Percentiles rank a stretch among this genome's conserved stretches.
Conservation (phyloP, 2,113 vertebrate species). For the Egretta garzetta region DNA sequence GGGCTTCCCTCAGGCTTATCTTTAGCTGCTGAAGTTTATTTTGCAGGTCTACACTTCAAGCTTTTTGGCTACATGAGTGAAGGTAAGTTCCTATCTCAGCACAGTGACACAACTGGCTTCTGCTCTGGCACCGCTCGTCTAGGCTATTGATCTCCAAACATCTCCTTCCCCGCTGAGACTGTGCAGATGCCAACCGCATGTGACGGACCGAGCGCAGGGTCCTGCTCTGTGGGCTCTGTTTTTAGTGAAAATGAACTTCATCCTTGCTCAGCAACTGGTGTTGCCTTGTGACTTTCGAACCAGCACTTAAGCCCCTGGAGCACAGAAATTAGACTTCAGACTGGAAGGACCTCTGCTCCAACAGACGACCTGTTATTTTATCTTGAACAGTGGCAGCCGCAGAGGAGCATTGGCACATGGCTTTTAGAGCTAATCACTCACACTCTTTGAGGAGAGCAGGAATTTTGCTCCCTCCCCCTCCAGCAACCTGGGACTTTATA, state of each 20-base stretch:
- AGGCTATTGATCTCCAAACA: background rate
- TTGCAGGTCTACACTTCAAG: background rate
- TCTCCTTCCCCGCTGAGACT: background rate
- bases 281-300: conserved; percentile 47
- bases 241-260: conserved; percentile 49
- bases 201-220: background rate
- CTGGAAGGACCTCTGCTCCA: conserved; percentile 23
- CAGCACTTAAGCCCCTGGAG: conserved; percentile 19
- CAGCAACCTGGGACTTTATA: conserved; percentile 48
- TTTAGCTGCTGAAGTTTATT: background rate
- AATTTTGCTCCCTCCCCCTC: conserved; percentile 20
- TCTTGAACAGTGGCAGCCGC: conserved; percentile 15
- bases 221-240: background rate
- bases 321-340: conserved; percentile 51
- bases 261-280: background rate
- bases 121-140: background rate
- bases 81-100: background rate
- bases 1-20: background rate
- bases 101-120: background rate
- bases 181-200: background rate
- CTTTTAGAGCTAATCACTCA: conserved; percentile 59
- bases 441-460: conserved; percentile 16
- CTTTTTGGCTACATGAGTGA: background rate
- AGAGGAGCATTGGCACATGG: conserved; percentile 38
- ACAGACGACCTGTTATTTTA: conserved; percentile 57